Percentiles rank a stretch among this genome's conserved stretches.
Evolutionary conservation across 2,113 vertebrate species (phyloP).

Genomic region (Ciconia maguari): DNA sequence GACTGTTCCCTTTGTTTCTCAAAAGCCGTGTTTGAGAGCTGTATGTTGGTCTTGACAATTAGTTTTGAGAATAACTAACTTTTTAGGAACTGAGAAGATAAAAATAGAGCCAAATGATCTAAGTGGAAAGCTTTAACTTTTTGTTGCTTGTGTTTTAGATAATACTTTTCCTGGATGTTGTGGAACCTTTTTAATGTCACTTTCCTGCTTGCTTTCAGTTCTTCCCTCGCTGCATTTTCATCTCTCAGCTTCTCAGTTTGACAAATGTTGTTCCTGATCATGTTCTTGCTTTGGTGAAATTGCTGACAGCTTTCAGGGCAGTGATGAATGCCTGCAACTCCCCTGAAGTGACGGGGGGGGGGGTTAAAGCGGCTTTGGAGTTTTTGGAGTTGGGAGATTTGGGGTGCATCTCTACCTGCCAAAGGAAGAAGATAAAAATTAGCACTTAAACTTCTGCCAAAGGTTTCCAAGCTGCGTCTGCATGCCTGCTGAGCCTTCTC

Average conservation of each 20-base stretch:
- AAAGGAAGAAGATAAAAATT: background rate
- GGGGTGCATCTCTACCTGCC: background rate
- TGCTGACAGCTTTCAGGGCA: background rate
- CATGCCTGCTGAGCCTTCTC: background rate
- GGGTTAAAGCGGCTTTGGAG: background rate
- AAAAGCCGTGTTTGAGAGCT: background rate
- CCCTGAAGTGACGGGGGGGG: background rate
- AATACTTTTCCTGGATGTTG: background rate
- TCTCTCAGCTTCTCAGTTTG: background rate
- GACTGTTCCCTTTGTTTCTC: background rate
- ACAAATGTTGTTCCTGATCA: background rate
- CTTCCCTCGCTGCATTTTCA: background rate
- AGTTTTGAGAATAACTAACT: background rate
- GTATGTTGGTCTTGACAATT: background rate
- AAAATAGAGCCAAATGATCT: background rate
- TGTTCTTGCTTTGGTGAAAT: background rate
- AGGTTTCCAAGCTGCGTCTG: background rate
- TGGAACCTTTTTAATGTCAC: background rate
- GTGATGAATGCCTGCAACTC: background rate
- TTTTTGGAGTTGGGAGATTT: background rate
- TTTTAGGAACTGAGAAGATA: background rate
- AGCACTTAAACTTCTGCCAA: rapidly evolving
- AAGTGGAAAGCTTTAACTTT: background rate
- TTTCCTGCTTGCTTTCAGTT: background rate
- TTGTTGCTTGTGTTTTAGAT: background rate